These are phyloP conservation scores for Elephantulus edwardii DNA, from an alignment of 2,113 vertebrate species.

Conservation along the genomic window DNA sequence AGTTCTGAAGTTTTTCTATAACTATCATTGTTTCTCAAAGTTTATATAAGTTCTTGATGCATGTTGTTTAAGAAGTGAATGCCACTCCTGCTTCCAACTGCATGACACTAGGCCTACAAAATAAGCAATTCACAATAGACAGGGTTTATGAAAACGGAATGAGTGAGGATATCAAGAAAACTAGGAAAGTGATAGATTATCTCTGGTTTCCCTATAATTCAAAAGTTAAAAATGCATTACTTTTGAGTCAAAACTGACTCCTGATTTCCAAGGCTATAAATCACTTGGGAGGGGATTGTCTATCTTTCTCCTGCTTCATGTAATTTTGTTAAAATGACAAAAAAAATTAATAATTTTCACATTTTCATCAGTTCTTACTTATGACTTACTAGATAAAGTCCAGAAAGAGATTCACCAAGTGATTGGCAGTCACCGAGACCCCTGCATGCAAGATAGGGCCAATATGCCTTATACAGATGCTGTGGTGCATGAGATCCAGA, in stretches of 20 bases:
- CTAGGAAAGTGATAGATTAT: background rate
- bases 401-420: constrained; percentile 89
- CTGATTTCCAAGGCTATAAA: no score
- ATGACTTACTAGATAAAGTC: constrained; percentile 83
- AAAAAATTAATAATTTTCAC: background rate
- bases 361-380: background rate
- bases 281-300: no score
- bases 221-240: background rate
- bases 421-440: constrained; percentile 82
- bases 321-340: background rate
- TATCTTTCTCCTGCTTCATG: background rate
- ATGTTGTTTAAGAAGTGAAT: no score
- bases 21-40: no score
- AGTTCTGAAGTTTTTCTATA: no score
- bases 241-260: no score
- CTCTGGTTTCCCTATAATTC: background rate
- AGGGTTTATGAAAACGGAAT: background rate
- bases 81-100: no score
- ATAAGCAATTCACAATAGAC: background rate
- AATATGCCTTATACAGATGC: constrained; percentile 83
- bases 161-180: background rate
- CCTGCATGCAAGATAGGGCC: constrained; percentile 83
- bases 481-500: constrained; percentile 82
- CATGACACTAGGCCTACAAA: background rate
- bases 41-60: no score